These are phyloP conservation scores for Hydropsyche betteni DNA, from an alignment of 2,888 invertebrate species.

Conservation along the genomic window DNA sequence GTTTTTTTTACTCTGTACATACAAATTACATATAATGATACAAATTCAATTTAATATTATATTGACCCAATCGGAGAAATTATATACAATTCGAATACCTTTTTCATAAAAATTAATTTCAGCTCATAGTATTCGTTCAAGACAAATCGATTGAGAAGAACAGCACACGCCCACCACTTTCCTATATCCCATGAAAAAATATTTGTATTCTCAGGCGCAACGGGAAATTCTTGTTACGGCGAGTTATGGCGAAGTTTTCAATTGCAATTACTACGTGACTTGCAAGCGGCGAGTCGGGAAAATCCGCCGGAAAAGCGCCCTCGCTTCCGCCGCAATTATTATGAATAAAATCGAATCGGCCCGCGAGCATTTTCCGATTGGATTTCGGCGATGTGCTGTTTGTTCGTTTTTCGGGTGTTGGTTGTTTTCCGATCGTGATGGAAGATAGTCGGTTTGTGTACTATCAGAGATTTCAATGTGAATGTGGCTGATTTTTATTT, in stretches of 20 bases:
- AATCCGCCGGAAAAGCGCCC: constrained; percentile 30
- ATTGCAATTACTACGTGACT: constrained; percentile 51
- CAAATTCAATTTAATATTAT: too few relatives aligned
- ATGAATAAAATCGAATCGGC: constrained; percentile 36
- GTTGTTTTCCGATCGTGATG: background rate
- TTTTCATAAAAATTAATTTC: too few relatives aligned
- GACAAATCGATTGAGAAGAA: too few relatives aligned
- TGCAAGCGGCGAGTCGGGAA: constrained; percentile 32
- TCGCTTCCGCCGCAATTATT: constrained; percentile 33
- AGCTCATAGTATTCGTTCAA: too few relatives aligned
- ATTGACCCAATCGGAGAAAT: too few relatives aligned
- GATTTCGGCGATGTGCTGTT: background rate
- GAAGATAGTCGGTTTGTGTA: too few relatives aligned
- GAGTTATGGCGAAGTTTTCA: constrained; percentile 48
- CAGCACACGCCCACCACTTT: too few relatives aligned
- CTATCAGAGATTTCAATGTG: too few relatives aligned
- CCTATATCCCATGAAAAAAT: constrained; percentile 18
- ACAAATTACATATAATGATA: too few relatives aligned
- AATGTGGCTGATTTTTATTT: too few relatives aligned
- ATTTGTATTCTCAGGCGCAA: constrained; percentile 41
- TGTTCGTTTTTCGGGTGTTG: background rate
- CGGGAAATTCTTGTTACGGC: constrained; percentile 43
- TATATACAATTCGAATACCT: too few relatives aligned
- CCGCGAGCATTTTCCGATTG: constrained; percentile 37
- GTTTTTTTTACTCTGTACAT: too few relatives aligned